phyloP scores from a whole-genome alignment of 2,113 vertebrate species.

The Apodemus speciosus region DNA sequence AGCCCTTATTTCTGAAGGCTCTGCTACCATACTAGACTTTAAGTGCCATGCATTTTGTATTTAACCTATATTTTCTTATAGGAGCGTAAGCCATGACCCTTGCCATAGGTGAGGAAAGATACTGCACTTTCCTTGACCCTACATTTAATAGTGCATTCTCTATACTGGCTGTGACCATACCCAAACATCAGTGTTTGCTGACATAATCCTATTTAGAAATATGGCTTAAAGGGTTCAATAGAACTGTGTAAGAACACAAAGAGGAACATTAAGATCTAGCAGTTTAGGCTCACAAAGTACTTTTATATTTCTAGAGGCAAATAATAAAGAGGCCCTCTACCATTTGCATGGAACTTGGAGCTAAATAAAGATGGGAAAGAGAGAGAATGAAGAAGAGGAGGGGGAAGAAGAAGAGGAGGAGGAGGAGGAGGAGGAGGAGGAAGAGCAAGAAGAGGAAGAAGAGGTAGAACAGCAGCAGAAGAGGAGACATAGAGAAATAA shows the following conservation, averaged over 20 bases:
- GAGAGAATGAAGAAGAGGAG: not conserved
- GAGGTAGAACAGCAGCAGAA: not conserved
- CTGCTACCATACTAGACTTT: not conserved
- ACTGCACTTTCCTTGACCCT: not conserved
- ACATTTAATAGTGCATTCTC: not conserved
- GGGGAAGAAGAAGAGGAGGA: no score
- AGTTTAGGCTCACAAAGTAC: not conserved
- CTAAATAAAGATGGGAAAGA: not conserved
- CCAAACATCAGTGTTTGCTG: not conserved
- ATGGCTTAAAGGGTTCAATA: not conserved
- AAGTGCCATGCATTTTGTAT: not conserved
- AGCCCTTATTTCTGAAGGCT: not conserved
- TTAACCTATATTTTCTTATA: not conserved
- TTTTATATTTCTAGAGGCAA: slow-evolving; percentile 30
- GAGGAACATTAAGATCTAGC: not conserved
- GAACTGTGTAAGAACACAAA: not conserved
- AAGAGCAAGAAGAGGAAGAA: no score
- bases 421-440: not conserved
- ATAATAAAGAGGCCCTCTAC: not conserved
- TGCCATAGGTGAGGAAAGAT: not conserved
- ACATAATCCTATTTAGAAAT: not conserved
- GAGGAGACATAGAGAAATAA: not conserved
- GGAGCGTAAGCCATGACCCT: not conserved
- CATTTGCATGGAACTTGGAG: slow-evolving; percentile 7
- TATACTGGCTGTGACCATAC: not conserved